These are phyloP conservation scores for Agrochola litura DNA, from an alignment of 2,888 invertebrate species.

Conservation along the genomic window DNA sequence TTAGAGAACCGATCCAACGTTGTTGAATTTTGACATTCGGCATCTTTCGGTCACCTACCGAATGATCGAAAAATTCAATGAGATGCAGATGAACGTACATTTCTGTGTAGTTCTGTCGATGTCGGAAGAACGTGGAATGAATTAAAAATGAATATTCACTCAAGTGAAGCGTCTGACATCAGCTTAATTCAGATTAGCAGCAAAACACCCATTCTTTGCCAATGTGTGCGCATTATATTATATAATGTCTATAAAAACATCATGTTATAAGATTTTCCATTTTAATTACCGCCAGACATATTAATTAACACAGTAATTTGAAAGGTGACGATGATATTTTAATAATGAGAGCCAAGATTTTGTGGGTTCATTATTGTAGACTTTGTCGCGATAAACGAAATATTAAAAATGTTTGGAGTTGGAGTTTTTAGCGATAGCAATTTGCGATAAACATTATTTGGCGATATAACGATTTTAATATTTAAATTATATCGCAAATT, in stretches of 20 bases:
- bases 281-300: slow-evolving; percentile 40
- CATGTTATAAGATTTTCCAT: slow-evolving; percentile 34
- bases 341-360: slow-evolving; percentile 54
- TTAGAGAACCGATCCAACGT: not conserved
- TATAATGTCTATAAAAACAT: slow-evolving; percentile 20
- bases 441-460: slow-evolving; percentile 26
- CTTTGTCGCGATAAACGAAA: slow-evolving; percentile 22
- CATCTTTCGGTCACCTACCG: not conserved
- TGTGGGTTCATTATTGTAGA: slow-evolving; percentile 47
- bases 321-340: slow-evolving; percentile 52
- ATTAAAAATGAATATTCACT: not conserved
- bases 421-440: slow-evolving; percentile 19
- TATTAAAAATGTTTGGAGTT: slow-evolving; percentile 13
- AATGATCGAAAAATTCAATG: not conserved
- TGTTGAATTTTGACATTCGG: not conserved
- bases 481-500: slow-evolving; percentile 27
- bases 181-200: not conserved
- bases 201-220: slow-evolving; percentile 6
- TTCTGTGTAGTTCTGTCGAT: not conserved
- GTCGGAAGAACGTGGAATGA: not conserved
- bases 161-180: not conserved
- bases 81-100: not conserved
- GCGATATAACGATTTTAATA: slow-evolving; percentile 7
- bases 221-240: slow-evolving; percentile 12
- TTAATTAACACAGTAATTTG: slow-evolving; percentile 55